Conservation (phyloP, 2,797 vertebrate genomes). For the Hydrophis major region DNA sequence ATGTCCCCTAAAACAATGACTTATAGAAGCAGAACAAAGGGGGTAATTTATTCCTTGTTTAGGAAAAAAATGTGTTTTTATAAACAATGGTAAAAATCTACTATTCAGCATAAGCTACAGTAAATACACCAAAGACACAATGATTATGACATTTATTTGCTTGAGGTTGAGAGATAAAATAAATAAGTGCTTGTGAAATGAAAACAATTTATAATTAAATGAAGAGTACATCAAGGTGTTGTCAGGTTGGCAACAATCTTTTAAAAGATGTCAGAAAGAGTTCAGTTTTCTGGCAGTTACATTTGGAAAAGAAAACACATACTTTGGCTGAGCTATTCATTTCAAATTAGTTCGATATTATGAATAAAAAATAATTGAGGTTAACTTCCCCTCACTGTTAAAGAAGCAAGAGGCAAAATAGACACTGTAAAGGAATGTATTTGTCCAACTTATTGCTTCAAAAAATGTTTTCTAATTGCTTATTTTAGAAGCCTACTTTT, state of each 20-base stretch:
- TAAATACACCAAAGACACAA: background rate
- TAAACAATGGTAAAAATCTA: background rate
- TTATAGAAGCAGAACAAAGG: background rate
- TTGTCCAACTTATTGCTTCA: background rate
- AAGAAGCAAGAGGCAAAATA: background rate
- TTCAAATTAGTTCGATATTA: background rate
- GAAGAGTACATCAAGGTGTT: background rate
- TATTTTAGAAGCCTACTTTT: background rate
- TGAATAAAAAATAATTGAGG: background rate
- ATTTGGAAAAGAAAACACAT: background rate
- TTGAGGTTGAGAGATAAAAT: background rate
- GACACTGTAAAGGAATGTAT: background rate
- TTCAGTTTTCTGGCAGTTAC: background rate
- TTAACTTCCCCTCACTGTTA: background rate
- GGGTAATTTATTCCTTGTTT: background rate
- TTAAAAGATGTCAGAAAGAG: background rate
- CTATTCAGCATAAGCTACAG: background rate
- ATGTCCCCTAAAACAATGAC: background rate
- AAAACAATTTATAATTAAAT: slow-evolving; percentile 4
- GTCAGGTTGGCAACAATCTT: background rate
- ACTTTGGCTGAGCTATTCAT: background rate
- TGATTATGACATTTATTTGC: background rate
- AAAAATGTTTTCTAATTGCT: background rate
- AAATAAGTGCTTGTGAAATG: background rate
- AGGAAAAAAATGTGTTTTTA: background rate